A percentile compares a stretch with the other conserved stretches of the same genome.
Evolutionary conservation across 1,140 invertebrate genomes (phyloP).

Genomic region (Muscidifurax raptorellus): DNA sequence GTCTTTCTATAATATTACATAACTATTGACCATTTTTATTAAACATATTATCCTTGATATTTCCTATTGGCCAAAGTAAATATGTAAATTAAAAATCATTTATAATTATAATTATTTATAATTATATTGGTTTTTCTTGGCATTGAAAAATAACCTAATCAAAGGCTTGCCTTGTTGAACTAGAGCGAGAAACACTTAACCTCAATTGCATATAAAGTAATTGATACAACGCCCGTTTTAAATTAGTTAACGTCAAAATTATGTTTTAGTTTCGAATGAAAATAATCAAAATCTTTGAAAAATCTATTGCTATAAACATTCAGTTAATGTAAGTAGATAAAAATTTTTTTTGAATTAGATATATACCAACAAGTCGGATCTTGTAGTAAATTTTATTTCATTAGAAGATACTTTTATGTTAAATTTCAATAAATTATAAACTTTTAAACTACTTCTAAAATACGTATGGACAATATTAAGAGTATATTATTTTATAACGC

Average conservation of each 20-base stretch:
- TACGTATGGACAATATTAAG: not conserved
- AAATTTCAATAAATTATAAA: not conserved
- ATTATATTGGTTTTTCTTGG: not conserved
- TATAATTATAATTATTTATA: too few relatives aligned
- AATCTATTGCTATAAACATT: too few relatives aligned
- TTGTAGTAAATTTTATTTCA: too few relatives aligned
- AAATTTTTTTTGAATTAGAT: too few relatives aligned
- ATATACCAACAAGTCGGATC: too few relatives aligned
- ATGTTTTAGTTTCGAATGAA: not conserved
- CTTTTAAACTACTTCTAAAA: not conserved
- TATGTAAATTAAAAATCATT: too few relatives aligned
- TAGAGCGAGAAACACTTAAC: conserved; percentile 30
- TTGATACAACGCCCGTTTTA: conserved; percentile 34
- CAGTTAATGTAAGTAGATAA: too few relatives aligned
- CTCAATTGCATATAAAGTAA: conserved; percentile 25
- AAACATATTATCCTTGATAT: too few relatives aligned
- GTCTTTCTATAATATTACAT: too few relatives aligned
- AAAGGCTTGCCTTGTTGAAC: conserved; percentile 4
- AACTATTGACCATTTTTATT: too few relatives aligned
- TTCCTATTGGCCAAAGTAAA: too few relatives aligned
- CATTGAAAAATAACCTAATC: conserved; percentile 17
- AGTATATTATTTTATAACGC: not conserved
- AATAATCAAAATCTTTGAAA: too few relatives aligned
- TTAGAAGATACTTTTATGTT: not conserved
- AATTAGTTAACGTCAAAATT: conserved; percentile 11